Evolutionary conservation across 2,888 invertebrate species (phyloP), one percentile per base, ranked within the genome.

Genomic region (Helicoverpa assulta): DNA sequence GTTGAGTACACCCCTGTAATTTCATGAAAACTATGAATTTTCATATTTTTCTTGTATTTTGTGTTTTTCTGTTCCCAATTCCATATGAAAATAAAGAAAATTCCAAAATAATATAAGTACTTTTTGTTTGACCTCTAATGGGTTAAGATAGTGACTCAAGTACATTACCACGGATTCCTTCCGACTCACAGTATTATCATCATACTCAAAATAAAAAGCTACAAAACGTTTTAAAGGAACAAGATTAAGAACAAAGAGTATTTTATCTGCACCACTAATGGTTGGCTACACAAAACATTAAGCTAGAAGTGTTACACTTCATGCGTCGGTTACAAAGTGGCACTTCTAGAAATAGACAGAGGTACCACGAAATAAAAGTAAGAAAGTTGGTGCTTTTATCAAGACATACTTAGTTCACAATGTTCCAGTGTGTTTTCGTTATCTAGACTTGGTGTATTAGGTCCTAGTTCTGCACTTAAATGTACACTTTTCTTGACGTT

Each of bases 331-430:
- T 73, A 71, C 75, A 75, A 78, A 80, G 60, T 75, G 67, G 65
- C 63, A 81, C 75, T 80, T 78, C 66, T 29, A 74, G 69, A 19
- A 67, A 67, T 18, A 67, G 64, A 68, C 57, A 58, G 29, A 67
- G 61, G 63, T 64, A 40, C 40, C 40, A 14, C 12, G 12, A 14
- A 40, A 75, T 68, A 67, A 67, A 61, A 70, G 64, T 47, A 70
- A 70, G 66, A 60, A 75, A 73, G 58, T 78, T 58, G 10, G 40
- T 55, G 54, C 70, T 81, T 81, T 80, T 80, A 80, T 78, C 70
- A 71, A 70, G 55, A 69, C 66, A 80, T 74, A 80, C n/a, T n/a
- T 78, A 78, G 78, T 81, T 64, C 66, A 74, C 64, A 67, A 64
- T 69, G 64, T 62, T 67, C 70, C 56, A 64, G 55, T 77, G 70